Conservation (phyloP, 1,140 invertebrate species). For the Homarus americanus region DNA sequence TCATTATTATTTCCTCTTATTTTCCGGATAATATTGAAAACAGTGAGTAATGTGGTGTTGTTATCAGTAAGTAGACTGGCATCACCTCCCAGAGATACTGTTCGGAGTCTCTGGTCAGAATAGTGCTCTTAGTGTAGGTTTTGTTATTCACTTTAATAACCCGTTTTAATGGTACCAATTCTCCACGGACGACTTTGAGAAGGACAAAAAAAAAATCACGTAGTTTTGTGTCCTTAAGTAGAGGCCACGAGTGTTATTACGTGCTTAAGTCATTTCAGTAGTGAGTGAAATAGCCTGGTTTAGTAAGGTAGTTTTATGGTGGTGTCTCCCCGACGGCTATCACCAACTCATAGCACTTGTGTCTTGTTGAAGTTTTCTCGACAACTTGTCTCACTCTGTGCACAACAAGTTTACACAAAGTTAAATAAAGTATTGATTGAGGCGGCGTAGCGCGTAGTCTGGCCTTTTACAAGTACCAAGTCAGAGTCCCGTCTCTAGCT, state of each 20-base stretch:
- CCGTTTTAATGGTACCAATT: too few species aligned
- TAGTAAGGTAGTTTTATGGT: not conserved
- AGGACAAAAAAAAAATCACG: too few species aligned
- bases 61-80: too few species aligned
- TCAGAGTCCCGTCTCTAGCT: not conserved
- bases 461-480: not conserved
- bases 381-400: constrained; percentile 8
- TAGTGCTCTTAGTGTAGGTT: too few species aligned
- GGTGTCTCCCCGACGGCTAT: not conserved
- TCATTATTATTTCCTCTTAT: not conserved
- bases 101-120: too few species aligned
- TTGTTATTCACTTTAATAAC: too few species aligned
- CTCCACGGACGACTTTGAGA: too few species aligned
- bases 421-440: constrained; percentile 47
- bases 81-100: too few species aligned
- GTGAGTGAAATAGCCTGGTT: not conserved
- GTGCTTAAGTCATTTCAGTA: not conserved
- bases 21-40: not conserved
- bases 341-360: not conserved
- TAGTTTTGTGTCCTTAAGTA: too few species aligned
- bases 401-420: constrained; percentile 34
- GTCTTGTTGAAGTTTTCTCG: not conserved
- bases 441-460: constrained; percentile 1
- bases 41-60: too few species aligned
- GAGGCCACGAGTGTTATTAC: too few species aligned